Evolutionary conservation across 2,888 invertebrate species (phyloP).

Genomic region (Exocentrus adspersus): DNA sequence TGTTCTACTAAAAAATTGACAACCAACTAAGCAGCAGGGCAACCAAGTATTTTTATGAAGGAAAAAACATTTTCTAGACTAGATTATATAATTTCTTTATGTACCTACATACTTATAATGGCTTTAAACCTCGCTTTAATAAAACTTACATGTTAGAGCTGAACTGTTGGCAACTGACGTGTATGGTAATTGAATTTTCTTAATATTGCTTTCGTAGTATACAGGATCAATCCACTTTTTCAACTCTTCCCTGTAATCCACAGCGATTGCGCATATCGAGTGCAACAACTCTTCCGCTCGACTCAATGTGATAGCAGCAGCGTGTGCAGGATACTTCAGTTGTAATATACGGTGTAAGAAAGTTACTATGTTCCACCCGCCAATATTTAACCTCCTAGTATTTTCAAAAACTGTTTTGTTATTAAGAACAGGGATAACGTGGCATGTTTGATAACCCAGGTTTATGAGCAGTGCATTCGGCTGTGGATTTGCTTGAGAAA

Average conservation of each 20-base stretch:
- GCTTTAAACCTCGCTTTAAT: too few species aligned
- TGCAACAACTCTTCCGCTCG: constrained; percentile 89
- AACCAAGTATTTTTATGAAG: not conserved
- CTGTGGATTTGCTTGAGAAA: constrained; percentile 68
- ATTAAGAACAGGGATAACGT: constrained; percentile 84
- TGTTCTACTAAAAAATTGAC: constrained; percentile 75
- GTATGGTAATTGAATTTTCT: constrained; percentile 88
- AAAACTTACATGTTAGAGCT: constrained; percentile 69
- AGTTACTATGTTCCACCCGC: constrained; percentile 85
- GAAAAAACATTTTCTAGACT: not conserved
- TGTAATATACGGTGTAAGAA: constrained; percentile 90
- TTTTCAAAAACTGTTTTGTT: constrained; percentile 75
- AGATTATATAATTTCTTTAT: not conserved
- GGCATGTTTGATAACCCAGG: constrained; percentile 89
- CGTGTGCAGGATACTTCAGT: constrained; percentile 92
- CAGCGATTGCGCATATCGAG: constrained; percentile 80
- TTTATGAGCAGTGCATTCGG: constrained; percentile 81
- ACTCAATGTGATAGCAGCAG: constrained; percentile 86
- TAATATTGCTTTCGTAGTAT: constrained; percentile 84
- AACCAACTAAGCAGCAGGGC: too few species aligned
- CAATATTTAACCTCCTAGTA: constrained; percentile 82
- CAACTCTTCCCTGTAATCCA: constrained; percentile 83
- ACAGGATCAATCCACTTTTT: constrained; percentile 83
- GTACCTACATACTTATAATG: too few species aligned
- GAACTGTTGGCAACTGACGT: constrained; percentile 71